Percentiles rank a stretch among this genome's conserved stretches.
These are phyloP conservation scores for Corythoichthys intestinalis DNA, from an alignment of 2,113 vertebrate species.

Conservation along the genomic window DNA sequence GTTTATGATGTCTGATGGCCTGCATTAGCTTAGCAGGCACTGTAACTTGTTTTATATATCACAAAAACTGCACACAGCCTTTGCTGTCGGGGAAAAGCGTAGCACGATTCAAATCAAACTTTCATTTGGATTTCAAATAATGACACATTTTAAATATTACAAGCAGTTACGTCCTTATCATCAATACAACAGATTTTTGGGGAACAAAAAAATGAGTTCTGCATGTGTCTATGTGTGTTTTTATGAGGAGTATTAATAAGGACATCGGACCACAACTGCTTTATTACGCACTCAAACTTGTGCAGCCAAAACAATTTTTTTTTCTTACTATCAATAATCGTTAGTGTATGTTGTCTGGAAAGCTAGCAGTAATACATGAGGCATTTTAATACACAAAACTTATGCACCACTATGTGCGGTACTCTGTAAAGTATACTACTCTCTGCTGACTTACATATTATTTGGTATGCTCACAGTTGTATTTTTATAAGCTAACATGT, in stretches of 20 bases:
- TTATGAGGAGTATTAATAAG: too few relatives aligned
- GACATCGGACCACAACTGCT: neutral
- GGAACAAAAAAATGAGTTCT: neutral
- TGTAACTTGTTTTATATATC: neutral
- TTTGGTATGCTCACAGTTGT: neutral
- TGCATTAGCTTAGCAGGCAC: neutral
- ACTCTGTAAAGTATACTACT: neutral
- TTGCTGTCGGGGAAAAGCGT: neutral
- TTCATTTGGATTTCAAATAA: neutral
- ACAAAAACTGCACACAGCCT: neutral
- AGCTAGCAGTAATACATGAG: neutral
- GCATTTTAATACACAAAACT: neutral
- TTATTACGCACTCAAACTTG: neutral
- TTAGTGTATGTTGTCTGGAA: neutral
- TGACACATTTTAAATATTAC: neutral
- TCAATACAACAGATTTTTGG: neutral
- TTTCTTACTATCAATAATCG: neutral
- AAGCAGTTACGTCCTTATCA: neutral
- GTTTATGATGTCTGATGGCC: neutral
- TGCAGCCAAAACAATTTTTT: neutral
- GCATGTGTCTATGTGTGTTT: too few relatives aligned
- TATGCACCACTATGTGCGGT: too few relatives aligned
- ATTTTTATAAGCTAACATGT: neutral
- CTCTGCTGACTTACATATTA: neutral
- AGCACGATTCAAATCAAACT: too few relatives aligned